Evolutionary conservation across 2,888 invertebrate species (phyloP).

Genomic region (Sabatieria punctata): DNA sequence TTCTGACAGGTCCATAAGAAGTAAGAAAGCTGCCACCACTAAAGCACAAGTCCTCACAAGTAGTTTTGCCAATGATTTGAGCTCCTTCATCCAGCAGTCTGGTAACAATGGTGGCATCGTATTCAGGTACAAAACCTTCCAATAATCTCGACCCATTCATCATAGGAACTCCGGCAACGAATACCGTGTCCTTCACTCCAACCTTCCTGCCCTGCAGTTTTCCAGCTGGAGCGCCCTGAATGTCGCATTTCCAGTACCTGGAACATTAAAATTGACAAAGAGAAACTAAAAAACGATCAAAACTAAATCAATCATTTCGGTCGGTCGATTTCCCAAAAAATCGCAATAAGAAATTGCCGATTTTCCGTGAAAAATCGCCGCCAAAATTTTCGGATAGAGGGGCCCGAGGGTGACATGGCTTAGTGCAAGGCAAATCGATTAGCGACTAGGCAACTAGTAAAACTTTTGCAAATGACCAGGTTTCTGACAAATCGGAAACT

Average conservation of each 20-base stretch:
- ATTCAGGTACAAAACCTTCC: conserved; percentile 26
- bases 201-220: conserved; percentile 24
- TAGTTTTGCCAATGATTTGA: conserved; percentile 25
- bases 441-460: no score
- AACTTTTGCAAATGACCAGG: no score
- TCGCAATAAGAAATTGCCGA: no score
- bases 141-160: conserved; percentile 22
- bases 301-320: no score
- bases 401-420: no score
- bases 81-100: conserved; percentile 27
- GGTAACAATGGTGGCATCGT: conserved; percentile 28
- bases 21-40: conserved; percentile 23
- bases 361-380: no score
- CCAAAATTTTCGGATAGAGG: no score
- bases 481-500: no score
- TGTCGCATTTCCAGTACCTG: conserved; percentile 8
- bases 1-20: conserved; percentile 21
- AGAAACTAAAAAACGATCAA: no score
- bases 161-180: conserved; percentile 31
- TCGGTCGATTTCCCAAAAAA: no score
- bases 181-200: conserved; percentile 28
- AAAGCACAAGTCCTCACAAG: conserved; percentile 26
- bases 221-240: conserved; percentile 5
- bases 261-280: conserved; percentile 6
- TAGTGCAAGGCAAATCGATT: no score